Evolutionary conservation across 2,797 vertebrate species (phyloP).

Genomic region (Momotus momota): DNA sequence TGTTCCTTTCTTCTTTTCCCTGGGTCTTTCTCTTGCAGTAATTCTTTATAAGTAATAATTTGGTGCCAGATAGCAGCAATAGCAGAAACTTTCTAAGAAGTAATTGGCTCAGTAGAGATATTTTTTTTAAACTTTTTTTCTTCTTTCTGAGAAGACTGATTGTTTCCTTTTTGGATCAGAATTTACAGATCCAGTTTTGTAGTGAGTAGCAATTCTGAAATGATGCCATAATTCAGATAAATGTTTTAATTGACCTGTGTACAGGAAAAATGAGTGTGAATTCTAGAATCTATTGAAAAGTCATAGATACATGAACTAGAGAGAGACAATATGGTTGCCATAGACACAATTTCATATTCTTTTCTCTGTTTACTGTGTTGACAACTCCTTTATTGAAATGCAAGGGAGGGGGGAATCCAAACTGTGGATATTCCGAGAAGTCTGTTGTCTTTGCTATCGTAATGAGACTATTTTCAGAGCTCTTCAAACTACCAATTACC

Average conservation of each 20-base stretch:
- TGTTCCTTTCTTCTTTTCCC: neutral
- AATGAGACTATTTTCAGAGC: neutral
- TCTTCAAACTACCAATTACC: neutral
- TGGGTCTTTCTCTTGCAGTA: neutral
- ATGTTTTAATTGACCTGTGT: neutral
- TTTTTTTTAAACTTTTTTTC: neutral
- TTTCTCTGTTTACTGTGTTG: constrained; percentile 17
- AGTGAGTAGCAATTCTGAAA: neutral
- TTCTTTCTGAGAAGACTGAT: neutral
- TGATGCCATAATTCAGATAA: neutral
- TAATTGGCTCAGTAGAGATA: neutral
- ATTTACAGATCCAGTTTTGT: neutral
- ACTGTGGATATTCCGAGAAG: neutral
- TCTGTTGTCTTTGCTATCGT: neutral
- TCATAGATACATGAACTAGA: neutral
- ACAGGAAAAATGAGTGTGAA: neutral
- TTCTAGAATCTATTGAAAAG: neutral
- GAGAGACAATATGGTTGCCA: constrained; percentile 34
- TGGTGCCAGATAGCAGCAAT: neutral
- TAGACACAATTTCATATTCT: constrained; percentile 49
- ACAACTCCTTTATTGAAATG: neutral
- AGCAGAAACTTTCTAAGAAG: constrained; percentile 1
- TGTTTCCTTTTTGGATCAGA: neutral
- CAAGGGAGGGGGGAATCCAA: too few species aligned
- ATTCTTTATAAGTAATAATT: neutral